A percentile compares a stretch with the other conserved stretches of the same genome.
These are phyloP conservation scores for Vulpes lagopus DNA, from an alignment of 2,113 vertebrate genomes.

Conservation along the genomic window DNA sequence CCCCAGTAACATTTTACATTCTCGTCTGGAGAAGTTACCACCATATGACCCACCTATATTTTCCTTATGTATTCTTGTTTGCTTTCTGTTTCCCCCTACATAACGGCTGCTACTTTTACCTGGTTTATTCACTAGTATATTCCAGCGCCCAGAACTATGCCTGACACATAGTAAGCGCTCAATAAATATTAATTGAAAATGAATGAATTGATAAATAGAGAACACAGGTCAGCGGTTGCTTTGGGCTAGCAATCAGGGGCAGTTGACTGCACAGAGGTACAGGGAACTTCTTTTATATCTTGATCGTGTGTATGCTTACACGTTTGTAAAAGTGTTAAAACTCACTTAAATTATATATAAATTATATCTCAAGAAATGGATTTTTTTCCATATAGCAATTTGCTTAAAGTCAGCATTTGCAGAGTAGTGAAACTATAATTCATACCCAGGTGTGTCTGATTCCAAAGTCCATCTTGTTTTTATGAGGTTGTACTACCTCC, in stretches of 20 bases:
- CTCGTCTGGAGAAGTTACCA: neutral
- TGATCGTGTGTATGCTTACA: neutral
- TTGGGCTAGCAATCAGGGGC: neutral
- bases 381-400: neutral
- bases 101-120: neutral
- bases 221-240: neutral
- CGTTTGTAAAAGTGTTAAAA: neutral
- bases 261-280: neutral
- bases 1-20: neutral
- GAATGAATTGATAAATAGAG: neutral
- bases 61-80: neutral
- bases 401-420: slow-evolving; percentile 12
- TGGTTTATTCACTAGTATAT: neutral
- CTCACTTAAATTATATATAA: slow-evolving; percentile 27
- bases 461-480: slow-evolving; percentile 21
- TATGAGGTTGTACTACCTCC: neutral
- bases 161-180: neutral
- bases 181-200: neutral
- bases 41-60: neutral
- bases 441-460: neutral
- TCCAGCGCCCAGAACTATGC: neutral
- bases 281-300: neutral
- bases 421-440: slow-evolving; percentile 32
- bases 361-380: neutral
- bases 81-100: neutral